Percentiles rank a stretch among this genome's conserved stretches.
These are phyloP conservation scores for Elgonia sp. DNA, from an alignment of 2,888 invertebrate genomes.

Conservation along the genomic window DNA sequence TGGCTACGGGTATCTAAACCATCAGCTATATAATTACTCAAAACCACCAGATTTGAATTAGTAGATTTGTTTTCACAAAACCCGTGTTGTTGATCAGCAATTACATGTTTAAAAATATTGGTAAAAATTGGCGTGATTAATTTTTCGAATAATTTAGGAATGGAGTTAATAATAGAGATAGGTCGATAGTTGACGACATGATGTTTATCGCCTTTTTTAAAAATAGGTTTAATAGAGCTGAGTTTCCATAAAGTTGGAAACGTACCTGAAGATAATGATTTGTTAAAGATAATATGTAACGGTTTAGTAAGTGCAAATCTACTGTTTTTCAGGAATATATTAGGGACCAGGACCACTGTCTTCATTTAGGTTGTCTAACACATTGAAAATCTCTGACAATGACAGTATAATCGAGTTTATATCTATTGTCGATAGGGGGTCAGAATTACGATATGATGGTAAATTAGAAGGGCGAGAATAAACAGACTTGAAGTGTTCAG, in stretches of 20 bases:
- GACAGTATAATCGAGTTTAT: too few relatives aligned
- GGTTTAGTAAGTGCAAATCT: too few relatives aligned
- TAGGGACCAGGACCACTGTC: too few relatives aligned
- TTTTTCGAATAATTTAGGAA: constrained; percentile 11
- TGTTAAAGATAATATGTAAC: too few relatives aligned
- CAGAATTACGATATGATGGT: too few relatives aligned
- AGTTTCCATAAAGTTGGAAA: background rate
- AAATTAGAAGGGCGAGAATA: too few relatives aligned
- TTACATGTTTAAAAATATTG: background rate
- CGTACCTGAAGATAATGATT: too few relatives aligned
- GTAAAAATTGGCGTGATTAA: background rate
- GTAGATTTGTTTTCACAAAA: constrained; percentile 34
- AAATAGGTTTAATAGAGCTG: background rate
- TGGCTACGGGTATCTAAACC: constrained; percentile 62
- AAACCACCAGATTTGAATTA: background rate
- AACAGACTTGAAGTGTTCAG: too few relatives aligned
- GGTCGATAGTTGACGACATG: constrained; percentile 9
- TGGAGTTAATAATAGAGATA: constrained; percentile 26
- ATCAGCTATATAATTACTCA: constrained; percentile 60
- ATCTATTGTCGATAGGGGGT: too few relatives aligned
- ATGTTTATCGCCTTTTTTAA: constrained; percentile 30
- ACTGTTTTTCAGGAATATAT: too few relatives aligned
- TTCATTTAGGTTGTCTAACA: too few relatives aligned
- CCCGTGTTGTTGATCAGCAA: constrained; percentile 38
- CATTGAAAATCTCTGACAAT: too few relatives aligned